phyloP scores from a whole-genome alignment of 2,888 invertebrate species.

The Drosophila seclusa region DNA sequence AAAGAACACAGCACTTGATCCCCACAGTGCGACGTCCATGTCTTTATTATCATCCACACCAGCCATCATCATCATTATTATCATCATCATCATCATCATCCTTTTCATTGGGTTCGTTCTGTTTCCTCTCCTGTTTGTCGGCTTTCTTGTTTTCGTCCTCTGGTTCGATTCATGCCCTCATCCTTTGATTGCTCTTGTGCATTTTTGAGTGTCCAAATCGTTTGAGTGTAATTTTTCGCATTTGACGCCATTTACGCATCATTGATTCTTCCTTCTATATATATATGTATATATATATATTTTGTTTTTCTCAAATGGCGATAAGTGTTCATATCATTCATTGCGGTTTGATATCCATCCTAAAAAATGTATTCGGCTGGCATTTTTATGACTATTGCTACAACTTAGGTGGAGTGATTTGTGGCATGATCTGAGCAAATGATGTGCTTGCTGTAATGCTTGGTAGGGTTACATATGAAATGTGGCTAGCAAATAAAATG shows the following conservation, averaged over 20 bases:
- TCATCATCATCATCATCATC: conserved; percentile 5
- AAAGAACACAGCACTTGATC: conserved; percentile 22
- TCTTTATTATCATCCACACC: conserved; percentile 31
- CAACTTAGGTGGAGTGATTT: conserved; percentile 20
- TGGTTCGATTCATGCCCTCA: conserved; percentile 11
- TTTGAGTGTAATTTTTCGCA: conserved; percentile 59
- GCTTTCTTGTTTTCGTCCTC: conserved; percentile 30
- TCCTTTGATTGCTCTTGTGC: conserved; percentile 56
- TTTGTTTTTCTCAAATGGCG: conserved; percentile 9
- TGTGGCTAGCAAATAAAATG: not conserved
- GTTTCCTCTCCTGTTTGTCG: not conserved
- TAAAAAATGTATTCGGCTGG: conserved; percentile 2
- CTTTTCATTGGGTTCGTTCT: not conserved
- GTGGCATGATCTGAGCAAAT: conserved; percentile 1
- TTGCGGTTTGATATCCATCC: conserved; percentile 11
- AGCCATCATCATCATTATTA: conserved; percentile 17
- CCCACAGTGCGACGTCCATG: conserved; percentile 6
- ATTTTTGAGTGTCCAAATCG: conserved; percentile 53
- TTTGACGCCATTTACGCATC: conserved; percentile 61
- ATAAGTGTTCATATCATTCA: conserved; percentile 35
- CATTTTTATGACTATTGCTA: conserved; percentile 2
- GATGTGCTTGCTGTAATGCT: conserved; percentile 1
- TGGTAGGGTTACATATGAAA: not conserved
- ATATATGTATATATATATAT: not conserved
- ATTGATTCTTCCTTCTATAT: conserved; percentile 23